Conservation (phyloP, 2,888 invertebrate genomes). For the Prosopocoilus inquinatus region DNA sequence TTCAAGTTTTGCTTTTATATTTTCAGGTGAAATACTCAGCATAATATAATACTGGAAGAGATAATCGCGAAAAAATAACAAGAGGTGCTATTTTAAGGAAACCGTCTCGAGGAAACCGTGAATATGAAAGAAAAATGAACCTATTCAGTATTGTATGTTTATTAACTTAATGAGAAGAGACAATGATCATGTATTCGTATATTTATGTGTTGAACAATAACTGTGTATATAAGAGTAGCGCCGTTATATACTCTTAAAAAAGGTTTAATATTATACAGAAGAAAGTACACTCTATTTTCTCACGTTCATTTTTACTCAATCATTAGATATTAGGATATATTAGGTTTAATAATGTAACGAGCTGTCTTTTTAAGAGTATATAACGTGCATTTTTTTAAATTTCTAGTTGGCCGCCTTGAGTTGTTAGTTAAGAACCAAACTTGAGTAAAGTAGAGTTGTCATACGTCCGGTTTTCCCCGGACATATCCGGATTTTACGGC, state of each 20-base stretch:
- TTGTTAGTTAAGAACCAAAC: no score
- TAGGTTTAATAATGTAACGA: not conserved
- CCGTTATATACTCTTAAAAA: slow-evolving; percentile 11
- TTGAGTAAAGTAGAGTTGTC: no score
- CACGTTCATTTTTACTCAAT: slow-evolving; percentile 6
- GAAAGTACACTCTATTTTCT: slow-evolving; percentile 2
- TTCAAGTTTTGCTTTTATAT: no score
- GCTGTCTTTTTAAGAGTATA: not conserved
- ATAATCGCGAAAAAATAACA: not conserved
- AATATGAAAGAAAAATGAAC: not conserved
- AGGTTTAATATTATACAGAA: not conserved
- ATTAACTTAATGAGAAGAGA: slow-evolving; percentile 8
- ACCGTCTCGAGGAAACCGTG: not conserved
- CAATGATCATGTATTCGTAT: slow-evolving; percentile 9
- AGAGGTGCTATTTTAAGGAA: not conserved
- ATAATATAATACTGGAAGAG: not conserved
- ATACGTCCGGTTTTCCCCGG: no score
- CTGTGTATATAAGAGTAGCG: slow-evolving; percentile 16
- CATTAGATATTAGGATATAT: not conserved
- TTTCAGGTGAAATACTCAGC: not conserved
- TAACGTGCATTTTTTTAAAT: no score
- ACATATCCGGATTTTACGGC: no score
- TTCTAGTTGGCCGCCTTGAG: no score
- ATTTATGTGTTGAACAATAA: slow-evolving; percentile 19
- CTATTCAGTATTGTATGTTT: slow-evolving; percentile 7